Base-by-base conservation (phyloP, 1,140 invertebrate species). In the Centruroides vittatus region DNA sequence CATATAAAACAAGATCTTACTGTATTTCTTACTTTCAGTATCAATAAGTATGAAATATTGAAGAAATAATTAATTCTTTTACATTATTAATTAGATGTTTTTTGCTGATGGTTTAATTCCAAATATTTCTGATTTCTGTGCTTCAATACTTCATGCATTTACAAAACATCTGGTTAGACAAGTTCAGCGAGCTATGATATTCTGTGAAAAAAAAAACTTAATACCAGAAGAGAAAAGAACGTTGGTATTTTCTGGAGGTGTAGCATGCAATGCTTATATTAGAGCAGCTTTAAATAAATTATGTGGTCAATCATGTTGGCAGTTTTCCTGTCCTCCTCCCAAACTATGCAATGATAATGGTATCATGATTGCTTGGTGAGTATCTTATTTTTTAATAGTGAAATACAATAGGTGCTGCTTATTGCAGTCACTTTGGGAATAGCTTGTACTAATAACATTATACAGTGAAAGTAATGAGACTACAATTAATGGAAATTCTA, bases 341-440 rank as follows among this genome's bases (percentile, higher is more conserved):
- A 79, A 82, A 69, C 79, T 96, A 1, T 98, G 95, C 71, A 94
- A 89, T 4, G 96, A 99, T 73, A 99, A 99, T 82, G 96, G 94
- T 23, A 79, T 95, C n/a, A 99, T 99, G 96, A 93, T 98, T 66
- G 95, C 95, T 34, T 98, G 95, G 95, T 67, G 60, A 50, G 61
- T 61, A 34, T 64, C 9, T 23, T 23, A 23, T 1, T 23, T 23
- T 23, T 23, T 23, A 1, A 23, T 23, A 23, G 23, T 23, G 23
- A 23, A 23, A 23, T 23, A 23, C 23, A 23, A 23, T 23, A 23
- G 23, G 23, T 23, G 23, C 23, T 23, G 23, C 23, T 23, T 23
- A 23, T 23, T 23, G 23, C 23, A 23, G 23, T 23, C 23, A 23
- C 23, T 23, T 23, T 23, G 23, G 23, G 23, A 23, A 23, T 23